Base-by-base conservation (phyloP, 2,888 invertebrate genomes). In the Siphonodentalium dalli region DNA sequence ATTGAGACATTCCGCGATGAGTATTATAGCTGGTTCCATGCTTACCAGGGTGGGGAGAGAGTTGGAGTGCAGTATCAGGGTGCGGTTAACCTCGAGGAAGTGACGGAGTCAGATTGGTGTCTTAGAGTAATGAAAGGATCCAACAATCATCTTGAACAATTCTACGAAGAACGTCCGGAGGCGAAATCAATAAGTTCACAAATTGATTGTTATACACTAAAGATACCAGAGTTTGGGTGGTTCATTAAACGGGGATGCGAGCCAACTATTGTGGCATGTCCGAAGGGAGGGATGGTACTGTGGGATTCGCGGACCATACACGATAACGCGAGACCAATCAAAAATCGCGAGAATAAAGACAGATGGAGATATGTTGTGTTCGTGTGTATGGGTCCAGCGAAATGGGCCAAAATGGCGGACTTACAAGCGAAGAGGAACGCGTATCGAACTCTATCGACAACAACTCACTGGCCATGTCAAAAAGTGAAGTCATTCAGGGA, bases 271-370 rank as follows among this genome's bases (percentile, higher is more conserved):
- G 58, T 74, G 6, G 57, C 69, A 1, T 68, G 68, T 1, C 70
- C 70, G 2, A 72, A 69, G 54, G 74, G 74, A 13, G 72, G 72
- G 13, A 61, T 74, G 45, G 66, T 72, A 15, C 46, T 74, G 8
- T 74, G 74, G 74, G 74, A 74, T 53, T 73, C 72, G 0, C 41
- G 72, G 23, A 49, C 63, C 4, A 65, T 73, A 7, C 74, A 74
- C 37, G 72, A 69, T 6, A 71, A 72, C 28, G 63, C 61, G 3
- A 57, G 55, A 38, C 72, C 72, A 21, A 41, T 53, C 8, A n/a
- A 52, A 18, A 63, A 56, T 6, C 50, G 72, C 8, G 45, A 47
- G 8, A 49, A 68, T 41, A 35, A 58, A 6, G 66, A 59, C 13
- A 56, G 69, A 33, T 73, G 71, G 71, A 58, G 73, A 18, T 65